Base-by-base conservation (phyloP, 2,113 vertebrate species). In the Lasiurus borealis region DNA sequence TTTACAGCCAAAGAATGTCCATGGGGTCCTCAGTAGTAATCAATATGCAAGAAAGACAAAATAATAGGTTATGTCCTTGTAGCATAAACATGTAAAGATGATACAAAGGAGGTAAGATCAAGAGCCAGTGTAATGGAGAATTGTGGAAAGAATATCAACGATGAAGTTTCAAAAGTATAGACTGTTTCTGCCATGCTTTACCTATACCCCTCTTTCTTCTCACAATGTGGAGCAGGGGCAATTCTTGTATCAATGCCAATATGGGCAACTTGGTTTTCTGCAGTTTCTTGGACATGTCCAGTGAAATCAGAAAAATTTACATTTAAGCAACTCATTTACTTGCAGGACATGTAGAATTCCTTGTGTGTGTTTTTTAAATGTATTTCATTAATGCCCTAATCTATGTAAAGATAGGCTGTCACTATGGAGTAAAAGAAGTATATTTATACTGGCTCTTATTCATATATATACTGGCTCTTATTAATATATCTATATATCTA, bases 301-400 rank as follows among this genome's bases (percentile, higher is more conserved):
- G 31, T 77, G 34, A 87, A 96, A 71, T 4, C 23, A 59, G 27
- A 57, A 71, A 73, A 44, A 25, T 19, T 14, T 27, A 84, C 40
- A 76, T 15, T 78, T 44, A n/a, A 52, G 59, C 4, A 19, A 1
- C 4, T 75, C 2, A 57, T 95, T 75, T 91, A 85, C 50, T 84
- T 93, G 48, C 15, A 29, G 59, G 40, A 87, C 50, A 83, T 83
- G 23, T 77, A 57, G n/a, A 89, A 66, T 1, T 5, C 3, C n/a
- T 64, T 66, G n/a, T 85, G 18, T 54, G n/a, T n/a, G n/a, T n/a
- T 8, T 25, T 59, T 91, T 78, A 29, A 81, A 90, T 73, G 29
- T 85, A 69, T 68, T 75, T 52, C 19, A 36, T 88, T 83, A 81
- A 85, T 87, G 44, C 13, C 16, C 54, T 93, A 64, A 82, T 85